These are phyloP conservation scores for Atta texana DNA, from an alignment of 1,140 invertebrate genomes.

Conservation along the genomic window DNA sequence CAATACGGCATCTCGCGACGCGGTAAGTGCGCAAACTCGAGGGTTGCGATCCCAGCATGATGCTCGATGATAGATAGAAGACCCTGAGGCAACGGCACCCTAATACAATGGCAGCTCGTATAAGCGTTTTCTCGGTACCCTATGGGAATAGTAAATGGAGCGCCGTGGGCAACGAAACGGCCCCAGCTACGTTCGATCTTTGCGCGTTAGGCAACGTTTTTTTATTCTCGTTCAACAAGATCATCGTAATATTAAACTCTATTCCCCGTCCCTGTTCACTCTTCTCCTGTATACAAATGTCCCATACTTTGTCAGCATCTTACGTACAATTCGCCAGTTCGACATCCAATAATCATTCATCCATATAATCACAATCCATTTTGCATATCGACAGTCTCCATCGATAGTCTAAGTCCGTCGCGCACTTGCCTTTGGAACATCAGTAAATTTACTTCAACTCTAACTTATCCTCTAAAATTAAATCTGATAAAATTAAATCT, in stretches of 20 bases:
- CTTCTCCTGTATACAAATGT: slow-evolving; percentile 44
- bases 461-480: slow-evolving; percentile 1
- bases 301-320: slow-evolving; percentile 55
- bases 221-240: slow-evolving; percentile 47
- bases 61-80: slow-evolving; percentile 77
- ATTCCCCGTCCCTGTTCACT: background rate
- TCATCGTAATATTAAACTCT: slow-evolving; percentile 56
- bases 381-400: slow-evolving; percentile 8
- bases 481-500: background rate
- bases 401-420: slow-evolving; percentile 16
- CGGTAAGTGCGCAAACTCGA: slow-evolving; percentile 65
- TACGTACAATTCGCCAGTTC: background rate
- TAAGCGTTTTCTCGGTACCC: slow-evolving; percentile 39
- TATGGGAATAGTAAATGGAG: slow-evolving; percentile 71
- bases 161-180: slow-evolving; percentile 56
- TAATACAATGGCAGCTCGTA: slow-evolving; percentile 64
- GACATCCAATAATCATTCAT: slow-evolving; percentile 36
- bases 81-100: slow-evolving; percentile 73
- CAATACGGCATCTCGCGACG: slow-evolving; percentile 54
- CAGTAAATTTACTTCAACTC: slow-evolving; percentile 2
- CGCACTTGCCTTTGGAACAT: background rate
- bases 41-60: slow-evolving; percentile 75
- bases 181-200: slow-evolving; percentile 55
- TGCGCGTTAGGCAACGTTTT: slow-evolving; percentile 12
- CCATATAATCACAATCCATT: slow-evolving; percentile 27